A percentile compares a stretch with the other conserved stretches of the same genome.
Evolutionary conservation across 1,140 invertebrate species (phyloP).

Genomic region (Cotesia glomerata): DNA sequence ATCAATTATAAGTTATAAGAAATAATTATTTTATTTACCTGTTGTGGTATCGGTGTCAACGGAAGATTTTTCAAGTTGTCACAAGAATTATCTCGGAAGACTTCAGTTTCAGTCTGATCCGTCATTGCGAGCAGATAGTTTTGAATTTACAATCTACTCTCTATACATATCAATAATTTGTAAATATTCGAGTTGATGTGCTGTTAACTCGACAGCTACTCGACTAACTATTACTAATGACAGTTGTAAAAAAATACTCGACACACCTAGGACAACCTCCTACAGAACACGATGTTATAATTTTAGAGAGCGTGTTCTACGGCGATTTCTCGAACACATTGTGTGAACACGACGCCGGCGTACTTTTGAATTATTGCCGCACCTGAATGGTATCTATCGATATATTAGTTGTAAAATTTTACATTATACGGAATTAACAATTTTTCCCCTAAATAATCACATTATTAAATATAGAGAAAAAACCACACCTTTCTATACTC

Average conservation of each 20-base stretch:
- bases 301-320: background rate
- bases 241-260: background rate
- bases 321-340: background rate
- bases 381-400: background rate
- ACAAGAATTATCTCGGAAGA: background rate
- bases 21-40: background rate
- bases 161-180: background rate
- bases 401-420: background rate
- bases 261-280: background rate
- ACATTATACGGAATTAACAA: no score
- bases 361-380: background rate
- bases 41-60: background rate
- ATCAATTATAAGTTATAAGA: background rate
- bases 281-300: background rate
- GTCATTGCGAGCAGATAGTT: background rate
- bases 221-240: background rate
- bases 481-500: no score
- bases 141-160: background rate
- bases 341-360: background rate
- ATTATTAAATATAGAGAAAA: no score
- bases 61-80: background rate
- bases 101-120: background rate
- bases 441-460: no score
- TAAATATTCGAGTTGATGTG: background rate
- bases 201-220: background rate